These are phyloP conservation scores for Muscina levida DNA, from an alignment of 2,888 invertebrate genomes.

Conservation along the genomic window DNA sequence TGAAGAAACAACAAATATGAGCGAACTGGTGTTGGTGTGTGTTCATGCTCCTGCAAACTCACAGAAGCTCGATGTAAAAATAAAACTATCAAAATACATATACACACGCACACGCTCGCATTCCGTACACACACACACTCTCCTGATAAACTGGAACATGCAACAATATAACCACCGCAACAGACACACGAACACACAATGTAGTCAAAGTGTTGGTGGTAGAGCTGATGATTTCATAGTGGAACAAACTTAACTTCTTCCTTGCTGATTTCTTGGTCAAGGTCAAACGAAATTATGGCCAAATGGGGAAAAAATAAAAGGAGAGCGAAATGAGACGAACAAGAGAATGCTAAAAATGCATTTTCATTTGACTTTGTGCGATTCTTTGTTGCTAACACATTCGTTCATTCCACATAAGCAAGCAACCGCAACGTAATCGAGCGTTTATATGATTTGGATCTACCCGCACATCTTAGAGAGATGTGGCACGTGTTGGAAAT, in stretches of 20 bases:
- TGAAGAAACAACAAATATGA: background rate
- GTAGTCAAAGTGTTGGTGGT: slow-evolving; percentile 10
- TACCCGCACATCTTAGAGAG: slow-evolving; percentile 13
- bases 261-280: slow-evolving; percentile 65
- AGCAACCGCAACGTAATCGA: slow-evolving; percentile 20
- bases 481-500: slow-evolving; percentile 30
- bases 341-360: slow-evolving; percentile 17
- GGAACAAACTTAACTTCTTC: slow-evolving; percentile 43
- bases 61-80: background rate
- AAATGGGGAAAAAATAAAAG: slow-evolving; percentile 11
- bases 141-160: background rate
- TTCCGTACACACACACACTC: background rate
- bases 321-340: background rate
- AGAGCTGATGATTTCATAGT: slow-evolving; percentile 21
- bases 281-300: slow-evolving; percentile 56
- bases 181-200: slow-evolving; percentile 24
- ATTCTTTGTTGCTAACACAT: background rate
- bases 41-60: slow-evolving; percentile 22
- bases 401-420: slow-evolving; percentile 6
- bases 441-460: slow-evolving; percentile 9
- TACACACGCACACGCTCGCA: background rate
- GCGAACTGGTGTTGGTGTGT: slow-evolving; percentile 23
- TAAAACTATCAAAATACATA: background rate
- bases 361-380: slow-evolving; percentile 26
- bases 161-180: slow-evolving; percentile 18